Base-by-base conservation (phyloP, 1,140 invertebrate genomes). In the Andrena cerasifolii region DNA sequence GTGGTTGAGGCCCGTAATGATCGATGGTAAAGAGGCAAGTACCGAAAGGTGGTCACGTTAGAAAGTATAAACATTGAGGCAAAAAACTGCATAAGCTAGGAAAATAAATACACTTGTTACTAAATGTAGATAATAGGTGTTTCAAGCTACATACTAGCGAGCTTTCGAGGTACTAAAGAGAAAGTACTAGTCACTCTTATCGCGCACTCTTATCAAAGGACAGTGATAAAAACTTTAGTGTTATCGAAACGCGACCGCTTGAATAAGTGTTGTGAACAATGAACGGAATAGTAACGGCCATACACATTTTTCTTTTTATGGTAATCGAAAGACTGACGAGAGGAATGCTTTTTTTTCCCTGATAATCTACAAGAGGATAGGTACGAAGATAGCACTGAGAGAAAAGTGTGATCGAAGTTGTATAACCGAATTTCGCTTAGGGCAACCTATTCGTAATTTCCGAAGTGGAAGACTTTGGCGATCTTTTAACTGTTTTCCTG, bases 101-200 rank as follows among this genome's bases (percentile, higher is more conserved):
- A 12, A 54, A 66, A 26, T 72, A 73, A 68, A 82, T n/a, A 71
- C 63, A 83, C 36, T 49, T 84, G 45, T 24, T 75, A 56, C 47
- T 76, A 84, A 51, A 77, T n/a, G 28, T 77, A 78, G 70, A 54
- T 82, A 71, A 45, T 71, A 81, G 73, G 73, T 77, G 68, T 81
- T 76, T 85, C 74, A 84, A 84, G 65, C 68, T 51, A 74, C n/a
- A n/a, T n/a, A n/a, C 75, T 84, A 84, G 74, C 21, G 16, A 73
- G 82, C 75, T 84, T 82, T 61, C 67, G 65, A 75, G 28, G 79
- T 82, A 85, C 75, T 85, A 79, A 84, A 79, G 75, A 71, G 84
- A 76, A 85, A 82, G 84, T 85, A 85, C 83, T 85, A 85, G 84
- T 85, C 84, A 85, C 83, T 82, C 47, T 78, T 68, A 82, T 75